phyloP scores from a whole-genome alignment of 2,888 invertebrate genomes.

The Ceraclea dissimilis region DNA sequence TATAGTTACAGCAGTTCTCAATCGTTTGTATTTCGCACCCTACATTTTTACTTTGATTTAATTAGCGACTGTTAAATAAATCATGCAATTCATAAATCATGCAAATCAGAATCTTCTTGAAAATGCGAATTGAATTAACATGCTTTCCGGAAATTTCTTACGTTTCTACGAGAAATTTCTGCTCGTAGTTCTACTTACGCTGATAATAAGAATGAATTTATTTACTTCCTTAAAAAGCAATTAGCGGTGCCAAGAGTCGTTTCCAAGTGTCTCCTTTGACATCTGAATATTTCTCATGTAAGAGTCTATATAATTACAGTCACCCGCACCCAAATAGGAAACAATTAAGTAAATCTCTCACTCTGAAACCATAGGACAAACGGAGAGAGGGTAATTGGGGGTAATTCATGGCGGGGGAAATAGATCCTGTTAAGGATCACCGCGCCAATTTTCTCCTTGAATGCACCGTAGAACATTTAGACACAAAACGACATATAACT shows the following conservation, averaged over 20 bases:
- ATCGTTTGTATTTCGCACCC: too few relatives aligned
- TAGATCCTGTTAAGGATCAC: constrained; percentile 17
- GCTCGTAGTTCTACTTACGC: background rate
- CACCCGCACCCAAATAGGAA: constrained; percentile 21
- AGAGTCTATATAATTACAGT: background rate
- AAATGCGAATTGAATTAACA: too few relatives aligned
- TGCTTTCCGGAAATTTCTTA: background rate
- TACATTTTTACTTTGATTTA: too few relatives aligned
- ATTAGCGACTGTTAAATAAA: too few relatives aligned
- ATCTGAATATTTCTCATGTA: background rate
- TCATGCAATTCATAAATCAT: too few relatives aligned
- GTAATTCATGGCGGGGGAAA: constrained; percentile 13
- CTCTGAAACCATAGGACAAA: background rate
- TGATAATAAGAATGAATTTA: constrained; percentile 1
- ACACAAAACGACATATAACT: background rate
- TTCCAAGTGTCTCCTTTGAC: constrained; percentile 3
- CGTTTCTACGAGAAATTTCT: background rate
- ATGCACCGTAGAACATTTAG: constrained; percentile 8
- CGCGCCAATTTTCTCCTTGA: constrained; percentile 18
- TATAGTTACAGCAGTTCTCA: too few relatives aligned
- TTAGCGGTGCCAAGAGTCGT: background rate
- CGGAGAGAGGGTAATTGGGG: constrained; percentile 14
- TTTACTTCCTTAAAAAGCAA: background rate
- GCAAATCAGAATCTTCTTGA: too few relatives aligned
- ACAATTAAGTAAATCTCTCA: constrained; percentile 23